Evolutionary conservation across 2,888 invertebrate species (phyloP), one percentile per base, ranked within the genome.

Genomic region (Eugnorisma glareosa): DNA sequence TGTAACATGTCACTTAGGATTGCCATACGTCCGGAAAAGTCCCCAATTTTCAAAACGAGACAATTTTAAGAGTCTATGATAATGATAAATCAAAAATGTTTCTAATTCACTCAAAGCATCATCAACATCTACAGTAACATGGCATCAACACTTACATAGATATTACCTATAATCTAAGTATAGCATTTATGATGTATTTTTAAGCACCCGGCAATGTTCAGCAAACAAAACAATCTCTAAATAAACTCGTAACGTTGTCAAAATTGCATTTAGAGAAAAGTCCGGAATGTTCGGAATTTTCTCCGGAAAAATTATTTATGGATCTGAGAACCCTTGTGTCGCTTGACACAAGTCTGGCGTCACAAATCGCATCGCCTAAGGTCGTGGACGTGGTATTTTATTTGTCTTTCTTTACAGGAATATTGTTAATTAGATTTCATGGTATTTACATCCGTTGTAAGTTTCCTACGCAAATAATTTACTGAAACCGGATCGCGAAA

Each of bases 391-490:
- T 5, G 1, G 37, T 37, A 13, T 64, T 40, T 24, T 64, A n/a
- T 40, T 61, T n/a, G 1, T 43, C 4, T 64, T 7, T 7, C 24
- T 45, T 10, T 21, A 28, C 43, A 63, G n/a, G 13, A 51, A 35
- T 31, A n/a, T 43, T 57, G 15, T 5, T 48, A 28, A 37, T 37
- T 40, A 24, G 31, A 31, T n/a, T 77, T 59, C n/a, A 51, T 24
- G 5, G 40, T 51, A 35, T 61, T 67, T 31, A 31, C 15, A 63
- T 31, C 37, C n/a, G 51, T 61, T 54, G 7, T 63, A 35, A 35
- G 48, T 61, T 78, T 10, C 28, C 28, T 43, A 43, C 59, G 35
- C 68, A 28, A 37, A 75, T 35, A 54, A 75, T 64, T 75, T 35
- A 51, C 35, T 45, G 45, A 54, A 76, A 76, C 18, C 54, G 24